Evolutionary conservation across 2,888 invertebrate genomes (phyloP).

Genomic region (Thumatha senex): DNA sequence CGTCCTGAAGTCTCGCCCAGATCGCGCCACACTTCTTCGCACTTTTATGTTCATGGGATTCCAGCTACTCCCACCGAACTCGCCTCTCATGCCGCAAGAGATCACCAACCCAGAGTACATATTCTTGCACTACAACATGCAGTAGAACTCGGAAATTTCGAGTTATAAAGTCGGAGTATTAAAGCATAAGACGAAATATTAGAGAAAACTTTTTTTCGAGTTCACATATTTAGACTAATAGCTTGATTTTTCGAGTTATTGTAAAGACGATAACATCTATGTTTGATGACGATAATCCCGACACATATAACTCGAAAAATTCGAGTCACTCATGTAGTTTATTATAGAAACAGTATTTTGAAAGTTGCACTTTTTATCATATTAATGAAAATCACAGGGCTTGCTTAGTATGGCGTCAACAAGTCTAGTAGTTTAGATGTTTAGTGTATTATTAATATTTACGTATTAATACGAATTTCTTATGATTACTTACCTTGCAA

Average conservation of each 20-base stretch:
- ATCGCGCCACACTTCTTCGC: constrained; percentile 93
- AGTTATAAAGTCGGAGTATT: constrained; percentile 28
- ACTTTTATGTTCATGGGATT: constrained; percentile 99
- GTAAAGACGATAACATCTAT: constrained; percentile 1
- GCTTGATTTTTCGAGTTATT: constrained; percentile 10
- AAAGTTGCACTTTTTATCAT: constrained; percentile 45
- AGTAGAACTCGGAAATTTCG: constrained; percentile 47
- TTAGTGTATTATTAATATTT: constrained; percentile 42
- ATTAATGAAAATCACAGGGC: constrained; percentile 40
- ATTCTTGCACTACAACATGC: constrained; percentile 78
- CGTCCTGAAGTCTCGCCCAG: constrained; percentile 91
- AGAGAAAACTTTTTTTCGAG: constrained; percentile 16
- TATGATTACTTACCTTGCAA: constrained; percentile 8
- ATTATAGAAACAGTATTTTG: constrained; percentile 45
- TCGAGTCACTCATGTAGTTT: constrained; percentile 9
- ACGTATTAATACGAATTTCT: constrained; percentile 38
- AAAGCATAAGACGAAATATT: too few relatives aligned
- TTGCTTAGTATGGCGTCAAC: constrained; percentile 45
- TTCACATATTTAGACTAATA: not conserved
- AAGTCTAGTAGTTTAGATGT: constrained; percentile 49
- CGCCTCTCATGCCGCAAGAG: constrained; percentile 76
- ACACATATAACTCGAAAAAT: constrained; percentile 12
- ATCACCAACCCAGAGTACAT: constrained; percentile 85
- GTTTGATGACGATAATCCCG: not conserved
- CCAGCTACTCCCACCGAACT: constrained; percentile 92